Base-by-base conservation (phyloP, 2,888 invertebrate species). In the Lasioglossum marginatum region DNA sequence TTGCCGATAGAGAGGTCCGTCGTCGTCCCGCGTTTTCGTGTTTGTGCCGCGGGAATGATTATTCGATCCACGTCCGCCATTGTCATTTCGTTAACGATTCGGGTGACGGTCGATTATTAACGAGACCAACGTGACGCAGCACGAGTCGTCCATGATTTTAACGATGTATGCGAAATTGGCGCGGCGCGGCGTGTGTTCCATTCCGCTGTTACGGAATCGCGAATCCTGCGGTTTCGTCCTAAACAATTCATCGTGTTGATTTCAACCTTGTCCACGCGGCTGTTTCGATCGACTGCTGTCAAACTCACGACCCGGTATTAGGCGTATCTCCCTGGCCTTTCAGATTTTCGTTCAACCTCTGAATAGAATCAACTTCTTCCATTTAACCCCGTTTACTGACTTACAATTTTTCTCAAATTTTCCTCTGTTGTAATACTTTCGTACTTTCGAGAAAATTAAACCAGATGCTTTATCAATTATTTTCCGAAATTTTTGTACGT, bases 31-130 rank as follows among this genome's bases (percentile, higher is more conserved):
- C 12, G 19, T 23, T 23, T 37, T 31, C 72, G 19, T 8, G 63
- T 40, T 70, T 57, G 31, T 57, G 31, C 48, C 45, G 37, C 72
- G 23, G 16, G 34, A 12, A 37, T 27, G 48, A 40, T 27, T 19
- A 19, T 16, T 43, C 77, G 73, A 52, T 34, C 43, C 8, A 27
- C 68, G 31, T n/a, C 23, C n/a, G 66, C 63, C 23, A 48, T 77
- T 79, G 75, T 70, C 68, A 48, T 79, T 77, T 83, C 74, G 57
- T 71, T 60, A 74, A 74, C 83, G 74, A 74, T 72, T 78, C 63
- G 70, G 71, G 34, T n/a, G 68, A 27, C 73, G 71, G 72, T 80
- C 34, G 73, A 85, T 77, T 85, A 85, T 85, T 85, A 74, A 85
- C 85, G 60, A 70, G 72, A 34, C 48, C 52, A 19, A 60, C 79